A percentile compares a stretch with the other conserved stretches of the same genome.
These are phyloP conservation scores for Cylindroiulus punctatus DNA, from an alignment of 2,888 invertebrate species.

Conservation along the genomic window DNA sequence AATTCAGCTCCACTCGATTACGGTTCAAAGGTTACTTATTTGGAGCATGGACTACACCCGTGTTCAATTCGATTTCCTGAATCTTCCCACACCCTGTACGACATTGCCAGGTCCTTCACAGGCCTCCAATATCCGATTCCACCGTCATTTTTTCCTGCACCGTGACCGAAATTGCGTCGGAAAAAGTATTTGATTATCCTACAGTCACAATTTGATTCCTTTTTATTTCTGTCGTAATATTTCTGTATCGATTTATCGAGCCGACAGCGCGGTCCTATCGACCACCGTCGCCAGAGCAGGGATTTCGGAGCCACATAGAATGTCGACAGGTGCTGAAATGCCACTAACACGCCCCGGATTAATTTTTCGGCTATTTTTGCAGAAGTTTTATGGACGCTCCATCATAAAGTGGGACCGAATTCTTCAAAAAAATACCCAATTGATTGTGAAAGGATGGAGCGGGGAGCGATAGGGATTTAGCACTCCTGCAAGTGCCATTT, in stretches of 20 bases:
- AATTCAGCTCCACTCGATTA: no score
- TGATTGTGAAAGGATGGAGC: conserved; percentile 7
- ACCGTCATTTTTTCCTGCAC: not conserved
- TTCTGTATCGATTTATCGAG: conserved; percentile 18
- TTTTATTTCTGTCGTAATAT: conserved; percentile 18
- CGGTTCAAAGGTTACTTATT: no score
- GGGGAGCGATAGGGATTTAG: conserved; percentile 3
- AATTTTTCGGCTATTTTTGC: not conserved
- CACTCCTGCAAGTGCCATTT: conserved; percentile 4
- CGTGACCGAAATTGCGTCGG: conserved; percentile 18
- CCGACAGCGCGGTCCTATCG: not conserved
- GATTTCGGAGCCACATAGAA: not conserved
- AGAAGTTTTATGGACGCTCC: conserved; percentile 7
- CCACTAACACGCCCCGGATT: conserved; percentile 10
- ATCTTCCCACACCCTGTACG: not conserved
- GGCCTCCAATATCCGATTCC: not conserved
- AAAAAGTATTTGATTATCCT: conserved; percentile 18
- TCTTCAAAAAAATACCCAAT: not conserved
- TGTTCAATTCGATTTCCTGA: not conserved
- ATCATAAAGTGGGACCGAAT: not conserved
- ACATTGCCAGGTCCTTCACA: not conserved
- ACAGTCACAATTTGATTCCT: conserved; percentile 18
- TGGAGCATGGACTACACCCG: not conserved
- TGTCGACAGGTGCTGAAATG: not conserved
- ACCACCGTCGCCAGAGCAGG: not conserved